Conservation (phyloP, 2,888 invertebrate species). For the Oegoconia quadripuncta region DNA sequence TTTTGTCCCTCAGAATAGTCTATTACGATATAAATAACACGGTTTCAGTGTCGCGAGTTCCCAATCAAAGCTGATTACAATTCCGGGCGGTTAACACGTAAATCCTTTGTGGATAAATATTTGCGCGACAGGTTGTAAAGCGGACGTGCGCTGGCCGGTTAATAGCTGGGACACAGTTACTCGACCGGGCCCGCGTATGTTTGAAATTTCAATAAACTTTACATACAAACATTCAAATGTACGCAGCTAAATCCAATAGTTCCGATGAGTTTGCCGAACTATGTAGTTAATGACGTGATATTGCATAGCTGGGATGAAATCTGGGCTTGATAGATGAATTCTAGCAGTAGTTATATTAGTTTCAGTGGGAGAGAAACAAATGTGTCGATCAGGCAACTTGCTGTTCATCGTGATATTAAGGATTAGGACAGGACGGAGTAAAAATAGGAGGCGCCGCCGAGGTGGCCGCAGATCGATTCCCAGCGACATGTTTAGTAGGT, state of each 20-base stretch:
- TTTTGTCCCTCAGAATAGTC: too few species aligned
- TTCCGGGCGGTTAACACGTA: constrained; percentile 68
- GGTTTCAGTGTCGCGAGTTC: constrained; percentile 9
- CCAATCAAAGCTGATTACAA: constrained; percentile 49
- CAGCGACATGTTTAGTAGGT: too few species aligned
- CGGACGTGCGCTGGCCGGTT: constrained; percentile 60
- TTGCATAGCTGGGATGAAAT: background rate
- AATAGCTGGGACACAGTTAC: constrained; percentile 62
- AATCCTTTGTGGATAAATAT: constrained; percentile 75
- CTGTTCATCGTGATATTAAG: too few species aligned
- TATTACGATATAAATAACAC: too few species aligned
- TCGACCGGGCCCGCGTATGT: constrained; percentile 43
- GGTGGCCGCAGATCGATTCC: too few species aligned
- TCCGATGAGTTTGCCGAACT: background rate
- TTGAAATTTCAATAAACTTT: constrained; percentile 43
- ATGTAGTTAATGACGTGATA: background rate
- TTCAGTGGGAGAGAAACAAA: too few species aligned
- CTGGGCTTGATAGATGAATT: too few species aligned
- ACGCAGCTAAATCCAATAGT: constrained; percentile 4
- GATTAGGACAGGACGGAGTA: too few species aligned
- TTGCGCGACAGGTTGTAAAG: constrained; percentile 73
- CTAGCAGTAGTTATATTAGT: too few species aligned
- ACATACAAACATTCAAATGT: constrained; percentile 22
- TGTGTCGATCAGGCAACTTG: too few species aligned
- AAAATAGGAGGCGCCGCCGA: too few species aligned